Conservation (phyloP, 2,888 invertebrate species). For the Emesis castigata region DNA sequence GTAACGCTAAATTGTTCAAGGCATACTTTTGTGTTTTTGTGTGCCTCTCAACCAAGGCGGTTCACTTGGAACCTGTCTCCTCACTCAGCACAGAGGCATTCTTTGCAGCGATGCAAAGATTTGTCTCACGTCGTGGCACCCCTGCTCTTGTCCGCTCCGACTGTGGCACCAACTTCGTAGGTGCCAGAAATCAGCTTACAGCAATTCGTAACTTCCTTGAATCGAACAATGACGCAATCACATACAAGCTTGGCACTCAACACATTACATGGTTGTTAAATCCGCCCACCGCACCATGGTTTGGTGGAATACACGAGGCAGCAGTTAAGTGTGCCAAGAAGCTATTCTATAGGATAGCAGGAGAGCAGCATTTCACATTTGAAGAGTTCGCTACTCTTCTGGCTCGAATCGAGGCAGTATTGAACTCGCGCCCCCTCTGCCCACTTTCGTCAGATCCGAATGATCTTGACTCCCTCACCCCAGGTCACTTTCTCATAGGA, state of each 20-base stretch:
- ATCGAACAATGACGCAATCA: not conserved
- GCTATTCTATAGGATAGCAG: too few species aligned
- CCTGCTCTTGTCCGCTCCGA: not conserved
- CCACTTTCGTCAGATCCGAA: not conserved
- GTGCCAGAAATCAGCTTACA: conserved; percentile 4
- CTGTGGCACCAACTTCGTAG: conserved; percentile 8
- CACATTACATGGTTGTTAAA: too few species aligned
- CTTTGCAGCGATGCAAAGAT: not conserved
- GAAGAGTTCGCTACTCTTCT: too few species aligned
- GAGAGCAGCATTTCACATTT: too few species aligned
- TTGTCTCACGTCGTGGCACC: not conserved
- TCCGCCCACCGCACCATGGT: too few species aligned
- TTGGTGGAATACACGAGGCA: too few species aligned
- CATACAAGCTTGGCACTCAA: too few species aligned
- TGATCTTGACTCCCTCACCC: not conserved
- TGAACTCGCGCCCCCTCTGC: too few species aligned
- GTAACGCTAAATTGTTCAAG: not conserved
- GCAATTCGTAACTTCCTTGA: not conserved
- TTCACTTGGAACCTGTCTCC: conserved; percentile 8
- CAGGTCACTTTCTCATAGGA: not conserved
- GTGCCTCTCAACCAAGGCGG: conserved; percentile 1
- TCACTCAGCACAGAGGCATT: conserved; percentile 1
- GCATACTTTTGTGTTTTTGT: conserved; percentile 19
- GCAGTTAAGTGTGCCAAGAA: too few species aligned
- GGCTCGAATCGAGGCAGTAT: too few species aligned